These are phyloP conservation scores for Prionace glauca DNA, from an alignment of 2,797 vertebrate species.

Conservation along the genomic window DNA sequence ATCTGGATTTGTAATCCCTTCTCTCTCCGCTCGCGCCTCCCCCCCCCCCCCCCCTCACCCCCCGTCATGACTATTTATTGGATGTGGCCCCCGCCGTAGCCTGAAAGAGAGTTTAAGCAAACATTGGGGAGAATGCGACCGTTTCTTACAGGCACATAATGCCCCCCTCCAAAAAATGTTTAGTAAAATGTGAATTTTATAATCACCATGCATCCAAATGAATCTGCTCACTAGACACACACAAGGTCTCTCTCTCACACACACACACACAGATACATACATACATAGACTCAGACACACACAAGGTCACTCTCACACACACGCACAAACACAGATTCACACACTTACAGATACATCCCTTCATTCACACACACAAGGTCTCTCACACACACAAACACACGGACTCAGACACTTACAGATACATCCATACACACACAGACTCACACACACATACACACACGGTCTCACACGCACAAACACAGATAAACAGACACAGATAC, in stretches of 20 bases:
- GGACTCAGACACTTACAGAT: background rate
- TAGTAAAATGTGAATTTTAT: background rate
- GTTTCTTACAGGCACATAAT: background rate
- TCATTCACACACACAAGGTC: too few species aligned
- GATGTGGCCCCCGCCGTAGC: background rate
- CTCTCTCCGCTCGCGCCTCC: too few species aligned
- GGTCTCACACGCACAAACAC: too few species aligned
- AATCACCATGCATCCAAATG: background rate
- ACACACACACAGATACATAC: background rate
- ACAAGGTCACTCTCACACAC: too few species aligned
- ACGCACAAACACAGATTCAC: background rate
- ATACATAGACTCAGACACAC: too few species aligned
- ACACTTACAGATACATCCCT: too few species aligned
- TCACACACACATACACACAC: too few species aligned
- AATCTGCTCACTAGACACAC: background rate
- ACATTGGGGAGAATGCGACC: background rate
- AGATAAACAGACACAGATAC: too few species aligned
- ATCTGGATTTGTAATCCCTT: background rate
- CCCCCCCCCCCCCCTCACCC: background rate
- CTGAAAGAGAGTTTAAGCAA: conserved; percentile 13
- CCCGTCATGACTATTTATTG: background rate
- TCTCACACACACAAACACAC: background rate
- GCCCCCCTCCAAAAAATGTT: background rate
- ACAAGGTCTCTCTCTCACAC: background rate
- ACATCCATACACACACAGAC: too few species aligned